These are phyloP conservation scores for Echinometra lucunter DNA, from an alignment of 53 echinoderm and acorn worm species.

Conservation along the genomic window DNA sequence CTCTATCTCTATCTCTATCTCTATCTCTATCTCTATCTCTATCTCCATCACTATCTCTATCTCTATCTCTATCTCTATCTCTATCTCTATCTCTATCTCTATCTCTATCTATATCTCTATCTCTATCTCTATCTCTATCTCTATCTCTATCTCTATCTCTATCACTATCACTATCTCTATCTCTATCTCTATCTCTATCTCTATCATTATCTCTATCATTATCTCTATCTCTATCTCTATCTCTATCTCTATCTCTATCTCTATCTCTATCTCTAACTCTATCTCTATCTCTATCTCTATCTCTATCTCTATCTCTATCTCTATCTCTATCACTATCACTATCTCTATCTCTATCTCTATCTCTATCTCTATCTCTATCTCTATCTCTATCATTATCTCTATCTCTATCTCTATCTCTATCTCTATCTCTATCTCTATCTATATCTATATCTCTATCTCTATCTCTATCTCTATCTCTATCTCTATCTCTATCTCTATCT, in stretches of 20 bases:
- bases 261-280: background rate
- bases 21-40: background rate
- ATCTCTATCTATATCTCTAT: background rate
- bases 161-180: background rate
- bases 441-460: too few species aligned
- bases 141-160: background rate
- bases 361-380: background rate
- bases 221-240: background rate
- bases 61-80: background rate
- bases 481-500: background rate
- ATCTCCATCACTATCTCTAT: background rate
- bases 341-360: background rate
- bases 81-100: background rate
- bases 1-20: background rate
- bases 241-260: too few species aligned
- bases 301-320: too few species aligned
- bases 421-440: too few species aligned
- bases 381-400: too few species aligned
- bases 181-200: background rate
- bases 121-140: background rate
- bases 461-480: background rate
- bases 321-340: too few species aligned
- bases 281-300: background rate
- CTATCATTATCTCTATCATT: too few species aligned
- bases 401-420: too few species aligned